Percentiles rank a stretch among this genome's conserved stretches.
phyloP scores from a whole-genome alignment of 2,888 invertebrate genomes.

The Watsonalla binaria region DNA sequence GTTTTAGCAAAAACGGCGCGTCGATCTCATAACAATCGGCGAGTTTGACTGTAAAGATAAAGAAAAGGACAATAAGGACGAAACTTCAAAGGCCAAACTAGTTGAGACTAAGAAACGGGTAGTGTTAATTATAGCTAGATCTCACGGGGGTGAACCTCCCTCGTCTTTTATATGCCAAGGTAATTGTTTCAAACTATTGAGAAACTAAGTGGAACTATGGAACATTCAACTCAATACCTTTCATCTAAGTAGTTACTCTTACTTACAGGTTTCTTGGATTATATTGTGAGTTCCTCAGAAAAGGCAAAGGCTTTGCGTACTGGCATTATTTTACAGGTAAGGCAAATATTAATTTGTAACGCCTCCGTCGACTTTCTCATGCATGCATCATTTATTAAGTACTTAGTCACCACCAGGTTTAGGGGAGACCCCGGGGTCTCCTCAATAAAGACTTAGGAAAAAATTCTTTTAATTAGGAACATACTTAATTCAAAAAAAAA shows the following conservation, averaged over 20 bases:
- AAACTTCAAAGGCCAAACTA: conserved; percentile 72
- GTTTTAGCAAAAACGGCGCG: conserved; percentile 91
- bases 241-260: neutral
- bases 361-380: no score
- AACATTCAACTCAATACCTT: no score
- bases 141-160: conserved; percentile 97
- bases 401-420: no score
- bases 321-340: conserved; percentile 59
- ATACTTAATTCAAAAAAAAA: no score
- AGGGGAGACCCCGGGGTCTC: no score
- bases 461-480: no score
- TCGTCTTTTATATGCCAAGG: conserved; percentile 97
- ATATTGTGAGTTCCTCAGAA: conserved; percentile 89
- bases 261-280: conserved; percentile 90
- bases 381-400: no score
- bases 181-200: conserved; percentile 26
- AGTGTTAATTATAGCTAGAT: conserved; percentile 91
- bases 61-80: conserved; percentile 44
- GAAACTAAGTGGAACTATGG: no score
- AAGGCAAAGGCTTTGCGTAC: conserved; percentile 60
- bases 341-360: neutral
- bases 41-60: conserved; percentile 60
- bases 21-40: conserved; percentile 93
- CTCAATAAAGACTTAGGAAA: no score
- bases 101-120: conserved; percentile 68